A percentile compares a stretch with the other conserved stretches of the same genome.
Evolutionary conservation across 2,113 vertebrate species (phyloP).

Genomic region (Peromyscus californicus): DNA sequence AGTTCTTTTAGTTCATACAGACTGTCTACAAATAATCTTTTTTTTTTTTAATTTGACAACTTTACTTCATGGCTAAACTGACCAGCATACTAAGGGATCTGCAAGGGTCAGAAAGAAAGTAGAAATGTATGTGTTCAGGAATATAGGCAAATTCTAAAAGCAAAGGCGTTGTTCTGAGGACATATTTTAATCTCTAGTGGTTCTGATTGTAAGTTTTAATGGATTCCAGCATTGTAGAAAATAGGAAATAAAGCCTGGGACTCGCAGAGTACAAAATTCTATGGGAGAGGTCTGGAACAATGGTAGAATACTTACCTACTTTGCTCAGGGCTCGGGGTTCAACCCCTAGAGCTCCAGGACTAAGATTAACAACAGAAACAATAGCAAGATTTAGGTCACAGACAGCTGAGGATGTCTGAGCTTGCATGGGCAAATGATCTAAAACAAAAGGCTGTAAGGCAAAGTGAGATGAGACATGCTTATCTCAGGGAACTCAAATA

Average conservation of each 20-base stretch:
- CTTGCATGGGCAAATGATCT: not conserved
- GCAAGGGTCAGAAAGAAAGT: not conserved
- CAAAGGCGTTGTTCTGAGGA: not conserved
- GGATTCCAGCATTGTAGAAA: not conserved
- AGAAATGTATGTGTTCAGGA: not conserved
- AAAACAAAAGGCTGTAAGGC: not conserved
- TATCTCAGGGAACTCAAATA: not conserved
- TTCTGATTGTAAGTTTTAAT: not conserved
- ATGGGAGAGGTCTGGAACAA: not conserved
- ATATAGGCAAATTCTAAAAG: not conserved
- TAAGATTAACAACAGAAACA: not conserved
- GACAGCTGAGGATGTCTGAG: not conserved
- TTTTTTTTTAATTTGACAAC: not conserved
- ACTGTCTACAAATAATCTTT: not conserved
- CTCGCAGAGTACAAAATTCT: not conserved
- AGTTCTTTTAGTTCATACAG: not conserved
- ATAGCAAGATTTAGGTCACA: not conserved
- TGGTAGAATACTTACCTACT: too few relatives aligned
- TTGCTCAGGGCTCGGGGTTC: too few relatives aligned
- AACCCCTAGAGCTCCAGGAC: not conserved
- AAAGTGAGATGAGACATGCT: not conserved
- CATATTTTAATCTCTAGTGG: not conserved
- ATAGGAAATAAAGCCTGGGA: not conserved
- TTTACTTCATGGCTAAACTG: slow-evolving; percentile 17
- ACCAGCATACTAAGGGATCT: not conserved